These are phyloP conservation scores for Oreortyx pictus DNA, from an alignment of 2,797 vertebrate species.

Conservation along the genomic window DNA sequence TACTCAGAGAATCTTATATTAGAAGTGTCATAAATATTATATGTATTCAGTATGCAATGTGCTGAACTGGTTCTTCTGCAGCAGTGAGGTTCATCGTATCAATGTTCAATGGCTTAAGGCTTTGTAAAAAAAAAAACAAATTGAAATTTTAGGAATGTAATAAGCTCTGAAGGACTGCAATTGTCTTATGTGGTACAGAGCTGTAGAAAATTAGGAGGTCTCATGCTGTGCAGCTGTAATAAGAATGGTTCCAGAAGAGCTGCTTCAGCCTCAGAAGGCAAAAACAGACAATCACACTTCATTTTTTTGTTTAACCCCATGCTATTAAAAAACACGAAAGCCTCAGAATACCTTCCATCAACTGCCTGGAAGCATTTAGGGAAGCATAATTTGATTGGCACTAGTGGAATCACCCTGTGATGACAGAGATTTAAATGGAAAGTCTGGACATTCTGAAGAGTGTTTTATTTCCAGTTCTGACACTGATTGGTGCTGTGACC, in stretches of 20 bases:
- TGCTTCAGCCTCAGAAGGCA: neutral
- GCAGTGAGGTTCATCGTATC: neutral
- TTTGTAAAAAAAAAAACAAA: slow-evolving; percentile 7
- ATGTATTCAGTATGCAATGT: neutral
- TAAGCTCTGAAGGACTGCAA: neutral
- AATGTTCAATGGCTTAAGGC: neutral
- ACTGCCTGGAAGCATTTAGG: neutral
- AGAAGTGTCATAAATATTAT: slow-evolving; percentile 32
- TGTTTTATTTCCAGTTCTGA: neutral
- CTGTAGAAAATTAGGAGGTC: neutral
- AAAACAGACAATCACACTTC: neutral
- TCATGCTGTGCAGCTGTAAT: neutral
- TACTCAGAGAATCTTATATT: neutral
- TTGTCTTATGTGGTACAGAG: neutral
- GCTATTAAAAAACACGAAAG: neutral
- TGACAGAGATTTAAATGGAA: neutral
- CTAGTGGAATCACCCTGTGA: neutral
- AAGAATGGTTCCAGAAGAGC: neutral
- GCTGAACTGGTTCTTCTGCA: slow-evolving; percentile 31
- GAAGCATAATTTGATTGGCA: neutral
- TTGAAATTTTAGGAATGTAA: neutral
- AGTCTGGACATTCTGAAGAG: neutral
- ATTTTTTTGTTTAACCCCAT: neutral
- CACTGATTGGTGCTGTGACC: neutral
- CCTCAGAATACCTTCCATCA: neutral